Evolutionary conservation across 2,888 invertebrate genomes (phyloP).

Genomic region (Drosophila prolongata): DNA sequence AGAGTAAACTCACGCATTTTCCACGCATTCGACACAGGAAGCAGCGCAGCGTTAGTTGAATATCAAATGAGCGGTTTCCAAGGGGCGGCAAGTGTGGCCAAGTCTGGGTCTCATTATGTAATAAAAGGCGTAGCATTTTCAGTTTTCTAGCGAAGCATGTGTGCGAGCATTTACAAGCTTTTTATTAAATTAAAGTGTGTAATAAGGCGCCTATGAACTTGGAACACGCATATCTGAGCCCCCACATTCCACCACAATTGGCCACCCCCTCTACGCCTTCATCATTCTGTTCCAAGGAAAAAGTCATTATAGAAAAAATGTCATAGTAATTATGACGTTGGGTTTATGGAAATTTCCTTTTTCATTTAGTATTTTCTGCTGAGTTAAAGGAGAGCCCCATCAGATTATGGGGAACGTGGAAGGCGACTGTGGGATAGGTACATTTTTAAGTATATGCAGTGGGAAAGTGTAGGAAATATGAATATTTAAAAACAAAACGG

Average conservation of each 20-base stretch:
- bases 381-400: conserved; percentile 2
- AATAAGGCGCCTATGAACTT: conserved; percentile 72
- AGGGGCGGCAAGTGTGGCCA: conserved; percentile 43
- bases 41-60: conserved; percentile 59
- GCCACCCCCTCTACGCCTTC: not conserved
- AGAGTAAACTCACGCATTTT: conserved; percentile 59
- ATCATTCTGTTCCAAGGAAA: conserved; percentile 22
- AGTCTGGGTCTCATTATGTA: conserved; percentile 65
- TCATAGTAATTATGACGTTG: conserved; percentile 75
- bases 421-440: not conserved
- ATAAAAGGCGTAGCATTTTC: conserved; percentile 70
- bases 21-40: conserved; percentile 61
- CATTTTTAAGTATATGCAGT: conserved; percentile 4
- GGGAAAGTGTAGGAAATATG: conserved; percentile 1
- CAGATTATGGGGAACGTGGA: conserved; percentile 1
- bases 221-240: conserved; percentile 53
- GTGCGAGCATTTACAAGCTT: conserved; percentile 73
- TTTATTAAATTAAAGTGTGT: conserved; percentile 76
- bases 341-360: conserved; percentile 60
- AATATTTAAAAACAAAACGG: not conserved
- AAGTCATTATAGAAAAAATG: conserved; percentile 53
- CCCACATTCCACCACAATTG: conserved; percentile 23
- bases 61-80: conserved; percentile 62
- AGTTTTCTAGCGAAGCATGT: conserved; percentile 46
- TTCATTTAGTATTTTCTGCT: conserved; percentile 30